These are phyloP conservation scores for Alcedo quadribrachys DNA, from an alignment of 2,797 vertebrate genomes.

Conservation along the genomic window DNA sequence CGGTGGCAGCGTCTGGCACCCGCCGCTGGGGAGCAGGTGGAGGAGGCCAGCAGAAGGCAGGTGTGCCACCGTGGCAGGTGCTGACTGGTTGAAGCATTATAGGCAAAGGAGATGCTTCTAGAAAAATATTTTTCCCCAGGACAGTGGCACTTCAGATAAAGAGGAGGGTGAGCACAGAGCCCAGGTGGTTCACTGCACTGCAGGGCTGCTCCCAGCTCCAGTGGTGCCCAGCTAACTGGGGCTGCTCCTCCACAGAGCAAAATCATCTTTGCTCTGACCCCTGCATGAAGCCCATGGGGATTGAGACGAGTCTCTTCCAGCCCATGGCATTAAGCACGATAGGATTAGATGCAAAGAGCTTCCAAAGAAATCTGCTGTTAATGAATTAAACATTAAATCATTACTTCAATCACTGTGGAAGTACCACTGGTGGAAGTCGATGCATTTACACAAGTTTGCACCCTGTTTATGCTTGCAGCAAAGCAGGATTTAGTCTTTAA, in stretches of 20 bases:
- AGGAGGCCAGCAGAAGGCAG: neutral
- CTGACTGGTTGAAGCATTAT: neutral
- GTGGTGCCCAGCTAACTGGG: neutral
- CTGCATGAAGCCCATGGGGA: neutral
- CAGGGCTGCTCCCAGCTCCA: neutral
- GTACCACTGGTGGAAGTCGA: neutral
- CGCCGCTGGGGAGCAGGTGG: rapidly evolving
- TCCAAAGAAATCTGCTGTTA: neutral
- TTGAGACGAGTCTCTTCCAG: neutral
- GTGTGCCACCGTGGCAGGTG: rapidly evolving
- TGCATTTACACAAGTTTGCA: neutral
- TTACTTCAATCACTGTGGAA: neutral
- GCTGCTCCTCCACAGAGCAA: neutral
- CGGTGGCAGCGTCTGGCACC: rapidly evolving
- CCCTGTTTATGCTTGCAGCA: neutral
- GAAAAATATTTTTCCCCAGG: neutral
- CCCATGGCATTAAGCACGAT: rapidly evolving
- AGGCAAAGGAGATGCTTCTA: neutral
- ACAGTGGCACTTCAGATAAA: neutral
- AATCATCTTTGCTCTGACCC: neutral
- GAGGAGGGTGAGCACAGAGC: neutral
- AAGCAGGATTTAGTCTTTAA: neutral
- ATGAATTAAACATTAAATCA: neutral
- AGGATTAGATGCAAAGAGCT: neutral
- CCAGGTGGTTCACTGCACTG: rapidly evolving